Evolutionary conservation across 1,140 invertebrate genomes (phyloP), one percentile per base, ranked within the genome.

Genomic region (Glossosoma conforme): DNA sequence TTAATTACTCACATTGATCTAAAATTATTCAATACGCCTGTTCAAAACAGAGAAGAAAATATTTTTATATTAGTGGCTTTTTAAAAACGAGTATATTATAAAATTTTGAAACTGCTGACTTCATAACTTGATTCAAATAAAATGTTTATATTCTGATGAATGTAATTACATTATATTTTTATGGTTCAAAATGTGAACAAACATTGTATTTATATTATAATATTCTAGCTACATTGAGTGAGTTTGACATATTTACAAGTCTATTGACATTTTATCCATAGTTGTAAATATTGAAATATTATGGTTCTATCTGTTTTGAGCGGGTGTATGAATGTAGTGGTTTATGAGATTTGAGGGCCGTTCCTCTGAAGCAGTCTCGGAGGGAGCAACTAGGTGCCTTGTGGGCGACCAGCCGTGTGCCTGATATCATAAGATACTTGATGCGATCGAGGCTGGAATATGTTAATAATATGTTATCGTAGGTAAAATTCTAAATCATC

Each of bases 401-500:
- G 70, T 72, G 71, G 72, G 70, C 73, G 70, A 69, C 72, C 72
- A 75, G 73, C 68, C 65, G 73, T 72, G 70, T 75, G 72, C 72
- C 72, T 57, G 20, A 53, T 70, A 70, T 64, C 68, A 61, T 72
- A 70, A 65, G 65, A 69, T 42, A 28, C 46, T 54, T 58, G 47
- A 54, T 37, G 25, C 43, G 43, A 41, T 51, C 43, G 46, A 50
- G 56, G 56, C 56, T 58, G 56, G 56, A 53, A 58, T 58, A 58
- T 41, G 36, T 45, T 54, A 54, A 45, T 48, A 44, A 44, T 47
- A 54, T 48, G 38, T 42, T 54, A 53, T 53, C 44, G 48, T 54
- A 58, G 56, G 47, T 54, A 42, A 58, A 58, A 54, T 58, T 58
- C 56, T 58, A 58, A 54, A 58, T 30, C 50, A 51, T 51, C 30